A percentile compares a stretch with the other conserved stretches of the same genome.
Evolutionary conservation across 2,888 invertebrate species (phyloP).

Genomic region (Drosophila multiciliata): DNA sequence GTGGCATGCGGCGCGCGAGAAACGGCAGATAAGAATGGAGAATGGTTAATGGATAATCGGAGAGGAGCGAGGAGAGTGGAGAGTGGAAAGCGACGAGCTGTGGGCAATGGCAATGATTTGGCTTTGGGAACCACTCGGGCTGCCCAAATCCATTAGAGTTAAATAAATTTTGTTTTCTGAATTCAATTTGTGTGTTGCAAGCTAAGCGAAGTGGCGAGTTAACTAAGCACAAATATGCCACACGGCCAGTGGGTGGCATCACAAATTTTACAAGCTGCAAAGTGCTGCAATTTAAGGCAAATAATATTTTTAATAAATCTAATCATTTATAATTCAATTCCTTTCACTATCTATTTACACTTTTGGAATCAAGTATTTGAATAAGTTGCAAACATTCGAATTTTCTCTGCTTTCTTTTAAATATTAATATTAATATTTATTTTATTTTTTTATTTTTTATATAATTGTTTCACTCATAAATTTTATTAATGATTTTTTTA

Average conservation of each 20-base stretch:
- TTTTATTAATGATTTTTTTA: no score
- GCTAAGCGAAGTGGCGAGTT: conserved; percentile 42
- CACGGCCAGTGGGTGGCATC: conserved; percentile 44
- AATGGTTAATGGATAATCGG: conserved; percentile 8
- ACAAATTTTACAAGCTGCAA: conserved; percentile 15
- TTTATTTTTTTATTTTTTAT: no score
- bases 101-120: conserved; percentile 11
- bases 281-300: not conserved
- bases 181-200: conserved; percentile 67
- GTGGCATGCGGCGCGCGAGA: conserved; percentile 42
- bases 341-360: not conserved
- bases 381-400: not conserved
- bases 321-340: not conserved
- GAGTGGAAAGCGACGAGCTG: not conserved
- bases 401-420: not conserved
- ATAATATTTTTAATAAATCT: not conserved
- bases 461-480: no score
- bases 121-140: conserved; percentile 56
- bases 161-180: conserved; percentile 71
- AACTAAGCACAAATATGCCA: conserved; percentile 56
- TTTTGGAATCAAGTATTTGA: not conserved
- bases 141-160: conserved; percentile 79
- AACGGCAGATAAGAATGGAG: conserved; percentile 30
- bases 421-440: not conserved
- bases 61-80: not conserved